Percentiles rank a stretch among this genome's conserved stretches.
Conservation (phyloP, 2,797 vertebrate genomes). For the Tapera naevia region DNA sequence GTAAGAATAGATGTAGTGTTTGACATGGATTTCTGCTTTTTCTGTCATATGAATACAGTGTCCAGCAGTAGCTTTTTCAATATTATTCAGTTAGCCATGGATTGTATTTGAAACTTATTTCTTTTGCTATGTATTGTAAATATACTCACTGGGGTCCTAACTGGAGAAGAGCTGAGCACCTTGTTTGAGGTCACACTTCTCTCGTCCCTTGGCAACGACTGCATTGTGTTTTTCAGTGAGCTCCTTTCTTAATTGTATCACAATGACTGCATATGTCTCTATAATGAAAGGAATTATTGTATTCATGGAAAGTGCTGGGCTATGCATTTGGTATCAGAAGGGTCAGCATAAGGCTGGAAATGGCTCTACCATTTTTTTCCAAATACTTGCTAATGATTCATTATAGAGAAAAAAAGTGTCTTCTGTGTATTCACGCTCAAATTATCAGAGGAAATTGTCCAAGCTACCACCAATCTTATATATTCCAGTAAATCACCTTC, state of each 20-base stretch:
- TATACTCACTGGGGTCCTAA: neutral
- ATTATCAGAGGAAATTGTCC: neutral
- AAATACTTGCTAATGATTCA: neutral
- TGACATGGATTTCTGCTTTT: neutral
- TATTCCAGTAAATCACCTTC: neutral
- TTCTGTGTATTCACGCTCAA: neutral
- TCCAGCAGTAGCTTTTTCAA: neutral
- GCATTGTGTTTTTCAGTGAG: neutral
- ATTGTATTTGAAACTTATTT: neutral
- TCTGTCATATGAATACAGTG: neutral
- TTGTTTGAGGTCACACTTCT: neutral
- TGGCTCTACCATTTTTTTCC: neutral
- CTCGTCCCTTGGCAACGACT: neutral
- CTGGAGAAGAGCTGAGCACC: neutral
- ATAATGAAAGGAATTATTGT: neutral
- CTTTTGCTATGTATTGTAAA: slow-evolving; percentile 5
- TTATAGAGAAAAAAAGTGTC: neutral
- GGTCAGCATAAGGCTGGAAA: slow-evolving; percentile 3
- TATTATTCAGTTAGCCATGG: neutral
- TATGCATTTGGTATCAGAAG: neutral
- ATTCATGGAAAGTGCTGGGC: neutral
- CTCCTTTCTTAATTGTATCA: neutral
- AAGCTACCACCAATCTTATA: neutral
- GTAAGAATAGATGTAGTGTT: neutral
- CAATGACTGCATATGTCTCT: neutral